These are phyloP conservation scores for Etheostoma perlongum DNA, from an alignment of 2,797 vertebrate genomes.

Conservation along the genomic window DNA sequence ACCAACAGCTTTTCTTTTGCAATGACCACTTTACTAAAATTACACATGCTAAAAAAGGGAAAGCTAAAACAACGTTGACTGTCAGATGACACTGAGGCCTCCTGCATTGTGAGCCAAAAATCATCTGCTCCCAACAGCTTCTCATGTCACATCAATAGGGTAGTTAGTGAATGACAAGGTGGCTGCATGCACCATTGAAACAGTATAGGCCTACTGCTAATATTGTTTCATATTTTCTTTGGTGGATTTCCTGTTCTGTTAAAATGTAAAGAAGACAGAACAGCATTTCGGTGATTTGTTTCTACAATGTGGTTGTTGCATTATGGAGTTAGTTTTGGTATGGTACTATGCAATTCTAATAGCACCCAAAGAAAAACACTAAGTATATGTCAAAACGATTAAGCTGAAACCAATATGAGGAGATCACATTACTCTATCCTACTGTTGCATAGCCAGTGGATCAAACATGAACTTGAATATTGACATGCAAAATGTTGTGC, in stretches of 20 bases:
- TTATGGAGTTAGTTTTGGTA: not conserved
- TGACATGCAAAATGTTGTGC: not conserved
- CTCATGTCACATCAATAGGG: conserved; percentile 11
- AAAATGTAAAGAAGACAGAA: not conserved
- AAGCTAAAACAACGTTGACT: conserved; percentile 10
- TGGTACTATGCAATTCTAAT: not conserved
- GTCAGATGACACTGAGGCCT: conserved; percentile 13
- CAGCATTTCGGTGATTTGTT: not conserved
- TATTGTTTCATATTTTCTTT: not conserved
- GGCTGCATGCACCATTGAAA: not conserved
- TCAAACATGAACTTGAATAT: conserved; percentile 30
- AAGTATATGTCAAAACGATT: not conserved
- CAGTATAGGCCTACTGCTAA: not conserved
- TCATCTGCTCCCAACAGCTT: not conserved
- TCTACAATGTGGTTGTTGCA: not conserved
- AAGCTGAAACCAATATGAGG: not conserved
- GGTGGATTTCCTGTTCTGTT: not conserved
- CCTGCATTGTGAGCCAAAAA: not conserved
- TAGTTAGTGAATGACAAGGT: not conserved
- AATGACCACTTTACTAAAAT: not conserved
- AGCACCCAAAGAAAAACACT: not conserved
- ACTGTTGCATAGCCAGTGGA: not conserved
- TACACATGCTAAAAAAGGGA: not conserved
- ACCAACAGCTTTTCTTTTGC: not conserved
- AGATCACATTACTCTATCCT: conserved; percentile 3